Evolutionary conservation across 1,140 invertebrate species (phyloP), one percentile per base, ranked within the genome.

Genomic region (Elymnias hypermnestra): DNA sequence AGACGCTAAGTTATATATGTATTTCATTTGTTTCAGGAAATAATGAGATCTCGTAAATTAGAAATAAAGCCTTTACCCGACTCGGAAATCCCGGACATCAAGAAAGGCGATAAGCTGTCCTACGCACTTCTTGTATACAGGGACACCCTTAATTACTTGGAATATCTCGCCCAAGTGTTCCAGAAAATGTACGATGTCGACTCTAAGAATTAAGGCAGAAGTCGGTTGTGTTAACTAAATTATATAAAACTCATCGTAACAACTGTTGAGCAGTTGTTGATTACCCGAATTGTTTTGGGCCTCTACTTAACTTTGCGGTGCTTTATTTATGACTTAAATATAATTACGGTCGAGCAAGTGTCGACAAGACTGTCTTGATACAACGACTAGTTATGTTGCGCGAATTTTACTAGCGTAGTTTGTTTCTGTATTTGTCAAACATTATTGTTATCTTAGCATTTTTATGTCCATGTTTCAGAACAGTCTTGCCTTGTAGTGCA

Each of bases 61-160:
- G 46, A 72, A 38, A 65, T 81, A 13, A 21, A 55, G 23, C 59
- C 69, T 1, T 47, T 84, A n/a, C 51, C 25, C 7, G 62, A 75
- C 23, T 56, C 53, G 0, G 81, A 84, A 43, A 46, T 79, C 9
- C 78, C 76, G 0, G 50, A 66, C 12, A 56, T 83, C 41, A 57
- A 60, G 19, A 37, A 60, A 6, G 33, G 52, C 1, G 62, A 78
- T 25, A 66, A 63, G 39, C 36, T 74, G 21, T 50, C 46, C 1
- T 51, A 57, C 28, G 67, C 64, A 3, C 50, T 75, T 5, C 60
- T 72, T 19, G 63, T 84, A 5, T 84, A 83, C 62, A 53, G 81
- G 22, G 81, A 83, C 40, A 79, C 77, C 5, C 59, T 84, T 5
- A 76, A 75, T 48, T 82, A 78, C 42, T 53, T 84, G 57, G 69